Conservation (phyloP, 1,140 invertebrate genomes). For the Laupala kohalensis region DNA sequence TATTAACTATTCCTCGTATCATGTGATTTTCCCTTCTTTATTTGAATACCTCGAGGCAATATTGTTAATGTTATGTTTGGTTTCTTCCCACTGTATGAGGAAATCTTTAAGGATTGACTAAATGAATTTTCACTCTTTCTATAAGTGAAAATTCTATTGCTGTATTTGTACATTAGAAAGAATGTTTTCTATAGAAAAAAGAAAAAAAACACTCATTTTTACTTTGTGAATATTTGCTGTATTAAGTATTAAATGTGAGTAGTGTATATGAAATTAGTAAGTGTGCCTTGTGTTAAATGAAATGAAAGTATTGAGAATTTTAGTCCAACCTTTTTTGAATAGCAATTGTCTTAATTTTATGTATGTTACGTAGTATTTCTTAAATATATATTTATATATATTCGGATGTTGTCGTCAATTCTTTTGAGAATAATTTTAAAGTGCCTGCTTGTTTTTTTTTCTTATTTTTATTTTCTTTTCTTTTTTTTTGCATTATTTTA, state of each 20-base stretch:
- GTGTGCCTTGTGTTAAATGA: not conserved
- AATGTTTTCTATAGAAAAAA: not conserved
- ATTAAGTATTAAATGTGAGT: slow-evolving; percentile 6
- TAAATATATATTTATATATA: slow-evolving; percentile 7
- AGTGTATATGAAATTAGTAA: not conserved
- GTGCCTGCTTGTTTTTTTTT: not conserved
- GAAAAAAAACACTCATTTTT: not conserved
- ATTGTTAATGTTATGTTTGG: not conserved
- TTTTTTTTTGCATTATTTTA: not conserved
- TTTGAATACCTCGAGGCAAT: not conserved
- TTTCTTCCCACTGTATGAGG: not conserved
- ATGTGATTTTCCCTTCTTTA: not conserved
- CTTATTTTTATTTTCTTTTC: too few relatives aligned
- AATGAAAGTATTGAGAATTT: not conserved
- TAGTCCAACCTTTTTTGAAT: not conserved
- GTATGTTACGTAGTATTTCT: not conserved
- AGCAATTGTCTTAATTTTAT: not conserved
- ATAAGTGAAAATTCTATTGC: not conserved
- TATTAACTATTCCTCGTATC: not conserved
- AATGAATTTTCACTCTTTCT: not conserved
- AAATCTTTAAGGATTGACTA: not conserved
- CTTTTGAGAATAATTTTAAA: not conserved
- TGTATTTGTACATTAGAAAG: not conserved
- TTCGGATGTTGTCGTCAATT: not conserved
- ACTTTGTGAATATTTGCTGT: slow-evolving; percentile 6